Conservation (phyloP, 2,888 invertebrate genomes). For the Steinernema scapterisci region DNA sequence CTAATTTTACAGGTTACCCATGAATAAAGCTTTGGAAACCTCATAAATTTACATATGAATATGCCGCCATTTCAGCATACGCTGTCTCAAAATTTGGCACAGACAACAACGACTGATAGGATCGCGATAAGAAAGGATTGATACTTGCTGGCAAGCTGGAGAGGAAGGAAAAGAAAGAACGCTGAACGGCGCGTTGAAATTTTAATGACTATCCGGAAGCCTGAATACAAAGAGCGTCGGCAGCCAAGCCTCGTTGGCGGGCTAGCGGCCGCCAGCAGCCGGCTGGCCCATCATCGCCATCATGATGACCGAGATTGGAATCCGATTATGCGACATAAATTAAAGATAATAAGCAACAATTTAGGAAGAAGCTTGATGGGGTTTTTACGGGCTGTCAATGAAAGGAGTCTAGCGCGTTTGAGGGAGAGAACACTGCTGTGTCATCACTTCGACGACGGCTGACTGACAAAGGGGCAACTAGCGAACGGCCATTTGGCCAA, state of each 20-base stretch:
- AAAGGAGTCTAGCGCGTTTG: too few species aligned
- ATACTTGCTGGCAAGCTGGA: neutral
- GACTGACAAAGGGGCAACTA: too few species aligned
- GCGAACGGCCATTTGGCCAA: too few species aligned
- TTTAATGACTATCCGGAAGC: constrained; percentile 29
- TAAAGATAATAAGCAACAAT: constrained; percentile 27
- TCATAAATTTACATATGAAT: too few species aligned
- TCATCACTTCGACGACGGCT: too few species aligned
- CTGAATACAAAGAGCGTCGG: constrained; percentile 23
- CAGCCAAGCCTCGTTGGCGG: neutral
- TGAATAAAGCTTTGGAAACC: too few species aligned
- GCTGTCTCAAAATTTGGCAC: too few species aligned
- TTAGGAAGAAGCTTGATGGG: neutral
- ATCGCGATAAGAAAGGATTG: neutral
- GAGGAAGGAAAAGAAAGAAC: constrained; percentile 18
- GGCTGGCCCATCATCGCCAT: constrained; percentile 12
- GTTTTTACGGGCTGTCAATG: too few species aligned
- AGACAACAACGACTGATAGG: neutral
- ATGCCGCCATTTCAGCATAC: too few species aligned
- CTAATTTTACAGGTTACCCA: too few species aligned
- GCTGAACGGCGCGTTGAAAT: constrained; percentile 30
- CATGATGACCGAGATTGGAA: neutral
- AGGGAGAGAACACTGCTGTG: too few species aligned
- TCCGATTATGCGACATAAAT: constrained; percentile 26
- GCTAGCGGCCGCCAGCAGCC: neutral